Base-by-base conservation (phyloP, 2,797 vertebrate species). In the Enteromius argenteus region DNA sequence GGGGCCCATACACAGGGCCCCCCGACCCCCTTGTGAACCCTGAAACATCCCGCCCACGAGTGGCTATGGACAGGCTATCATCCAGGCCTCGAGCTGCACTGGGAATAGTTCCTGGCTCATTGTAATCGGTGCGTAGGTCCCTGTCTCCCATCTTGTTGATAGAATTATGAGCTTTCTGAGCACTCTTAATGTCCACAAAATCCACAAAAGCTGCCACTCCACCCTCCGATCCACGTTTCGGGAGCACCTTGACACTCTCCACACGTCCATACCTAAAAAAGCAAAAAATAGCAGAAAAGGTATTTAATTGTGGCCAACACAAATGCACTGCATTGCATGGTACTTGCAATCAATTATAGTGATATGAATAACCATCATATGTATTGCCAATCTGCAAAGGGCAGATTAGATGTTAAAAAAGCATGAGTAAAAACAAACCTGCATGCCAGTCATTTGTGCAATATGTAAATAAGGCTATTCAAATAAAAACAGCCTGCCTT, bases 131-230 rank as follows among this genome's bases (percentile, higher is more conserved):
- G 94, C 98, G 97, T 88, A 99, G 98, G 95, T 99, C 98, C 94
- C 98, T 96, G 90, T 99, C 98, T 87, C 98, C 98, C 98, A 99
- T 99, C 95, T 99, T 99, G 95, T 99, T 99, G 96, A 98, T 96
- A 76, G 98, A 97, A 95, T 99, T 99, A 94, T 99, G 98, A 92
- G 98, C 98, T 94, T 99, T 99, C 95, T 99, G 98, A 37, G 98
- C 98, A 94, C 98, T 99, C 96, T 99, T 99, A 94, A 99, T 99
- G 97, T 99, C 98, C 98, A 99, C 98, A 97, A 99, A 99, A 98
- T 99, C 98, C 97, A 99, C 98, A 96, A 99, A 99, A 42, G 98
- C 98, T 87, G 98, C 98, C 93, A 99, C 98, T 89, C 98, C 98
- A 56, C 98, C 98, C 94, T 99, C 98, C 58, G 98, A 99, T 90